Evolutionary conservation across 30 jellyfish, hydroid and myxozoan species (phyloP).

Genomic region (Clytia hemisphaerica): DNA sequence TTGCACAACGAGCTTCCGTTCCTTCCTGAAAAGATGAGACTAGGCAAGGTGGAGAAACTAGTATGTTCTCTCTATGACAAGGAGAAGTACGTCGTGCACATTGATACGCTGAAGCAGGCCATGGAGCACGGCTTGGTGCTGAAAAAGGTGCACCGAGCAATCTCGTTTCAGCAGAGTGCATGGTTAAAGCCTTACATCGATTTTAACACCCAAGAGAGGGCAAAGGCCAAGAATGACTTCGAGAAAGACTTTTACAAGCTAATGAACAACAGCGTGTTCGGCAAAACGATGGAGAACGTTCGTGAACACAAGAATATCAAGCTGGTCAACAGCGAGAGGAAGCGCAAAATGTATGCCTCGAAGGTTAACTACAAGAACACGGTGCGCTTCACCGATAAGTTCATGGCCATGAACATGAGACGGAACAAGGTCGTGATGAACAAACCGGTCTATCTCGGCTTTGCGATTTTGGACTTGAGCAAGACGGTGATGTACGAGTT

Average conservation of each 20-base stretch:
- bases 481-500: constrained; percentile 1
- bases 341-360: constrained; percentile 2
- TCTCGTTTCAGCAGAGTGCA: constrained; percentile 8
- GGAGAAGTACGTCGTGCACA: constrained; percentile 41
- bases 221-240: constrained; percentile 2
- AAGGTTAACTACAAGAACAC: constrained; percentile 21
- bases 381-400: constrained; percentile 18
- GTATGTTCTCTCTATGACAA: constrained; percentile 38
- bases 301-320: not conserved
- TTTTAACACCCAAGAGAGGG: not conserved
- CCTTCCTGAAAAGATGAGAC: constrained; percentile 31
- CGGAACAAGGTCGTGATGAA: not conserved
- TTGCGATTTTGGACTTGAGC: constrained; percentile 3
- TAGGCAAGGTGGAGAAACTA: constrained; percentile 18
- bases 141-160: constrained; percentile 3
- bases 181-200: constrained; percentile 20
- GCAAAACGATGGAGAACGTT: constrained; percentile 6
- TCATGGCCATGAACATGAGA: constrained; percentile 14
- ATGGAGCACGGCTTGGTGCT: constrained; percentile 3
- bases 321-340: not conserved
- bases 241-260: constrained; percentile 15
- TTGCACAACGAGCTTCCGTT: constrained; percentile 56
- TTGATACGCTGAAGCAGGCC: constrained; percentile 27
- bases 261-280: not conserved
- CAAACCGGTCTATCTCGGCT: constrained; percentile 18